These are phyloP conservation scores for Mus minutoides DNA, from an alignment of 2,797 vertebrate species.

Conservation along the genomic window DNA sequence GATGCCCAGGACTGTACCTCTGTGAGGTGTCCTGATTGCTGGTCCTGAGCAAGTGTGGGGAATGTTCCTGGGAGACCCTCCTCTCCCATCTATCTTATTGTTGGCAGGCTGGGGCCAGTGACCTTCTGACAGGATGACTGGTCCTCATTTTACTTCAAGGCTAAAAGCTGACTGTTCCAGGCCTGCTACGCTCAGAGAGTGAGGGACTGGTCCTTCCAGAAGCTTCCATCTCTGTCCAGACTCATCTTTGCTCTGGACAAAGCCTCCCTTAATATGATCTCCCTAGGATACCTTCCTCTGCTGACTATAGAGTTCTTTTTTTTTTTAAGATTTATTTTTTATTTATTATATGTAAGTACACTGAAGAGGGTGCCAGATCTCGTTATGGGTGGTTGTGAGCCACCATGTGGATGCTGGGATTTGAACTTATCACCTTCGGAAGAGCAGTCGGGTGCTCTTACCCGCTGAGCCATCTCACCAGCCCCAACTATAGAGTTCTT, in stretches of 20 bases:
- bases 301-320: neutral
- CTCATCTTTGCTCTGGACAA: neutral
- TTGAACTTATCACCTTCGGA: too few relatives aligned
- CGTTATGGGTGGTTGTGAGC: too few relatives aligned
- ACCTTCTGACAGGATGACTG: constrained; percentile 77
- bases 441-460: too few relatives aligned
- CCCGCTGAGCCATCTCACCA: too few relatives aligned
- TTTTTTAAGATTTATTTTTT: too few relatives aligned
- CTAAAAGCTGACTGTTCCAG: neutral
- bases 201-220: neutral
- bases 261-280: neutral
- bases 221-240: neutral
- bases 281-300: neutral
- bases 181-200: neutral
- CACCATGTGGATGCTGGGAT: too few relatives aligned
- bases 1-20: neutral
- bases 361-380: too few relatives aligned
- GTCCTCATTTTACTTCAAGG: constrained; percentile 77
- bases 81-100: constrained; percentile 69
- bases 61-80: constrained; percentile 5
- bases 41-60: neutral
- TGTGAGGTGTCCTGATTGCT: neutral
- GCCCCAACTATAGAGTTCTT: neutral
- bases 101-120: constrained; percentile 74
- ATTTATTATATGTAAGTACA: too few relatives aligned